These are phyloP conservation scores for Myrmophylax atrothorax DNA, from an alignment of 2,113 vertebrate genomes.

Conservation along the genomic window DNA sequence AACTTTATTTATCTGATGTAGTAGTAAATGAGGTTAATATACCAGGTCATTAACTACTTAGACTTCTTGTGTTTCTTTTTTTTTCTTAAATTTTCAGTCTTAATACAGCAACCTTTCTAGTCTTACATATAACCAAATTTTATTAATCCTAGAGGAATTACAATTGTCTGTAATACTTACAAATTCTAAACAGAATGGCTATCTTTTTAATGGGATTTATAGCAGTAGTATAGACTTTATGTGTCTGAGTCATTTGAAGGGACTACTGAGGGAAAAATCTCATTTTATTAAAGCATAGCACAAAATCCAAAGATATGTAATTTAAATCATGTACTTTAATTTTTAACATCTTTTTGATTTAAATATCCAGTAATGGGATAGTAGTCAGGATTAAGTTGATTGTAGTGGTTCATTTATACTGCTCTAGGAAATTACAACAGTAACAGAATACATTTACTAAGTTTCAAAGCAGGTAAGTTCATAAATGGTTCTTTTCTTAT, in stretches of 20 bases:
- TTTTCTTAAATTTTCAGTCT: not conserved
- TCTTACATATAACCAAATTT: constrained; percentile 3
- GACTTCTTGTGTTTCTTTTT: not conserved
- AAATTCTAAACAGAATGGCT: constrained; percentile 17
- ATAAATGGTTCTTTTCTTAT: not conserved
- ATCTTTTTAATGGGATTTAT: not conserved
- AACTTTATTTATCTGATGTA: not conserved
- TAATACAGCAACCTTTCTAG: constrained; percentile 1
- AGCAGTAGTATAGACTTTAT: not conserved
- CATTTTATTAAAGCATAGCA: constrained; percentile 17
- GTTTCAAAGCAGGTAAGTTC: not conserved
- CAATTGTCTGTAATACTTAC: not conserved
- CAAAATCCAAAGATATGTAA: not conserved
- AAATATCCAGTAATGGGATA: not conserved
- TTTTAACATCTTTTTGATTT: not conserved
- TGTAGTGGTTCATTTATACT: not conserved
- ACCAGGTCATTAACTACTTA: not conserved
- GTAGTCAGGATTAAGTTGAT: constrained; percentile 41
- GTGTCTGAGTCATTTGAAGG: not conserved
- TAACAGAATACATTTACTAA: not conserved
- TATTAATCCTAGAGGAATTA: not conserved
- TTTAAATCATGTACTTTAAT: not conserved
- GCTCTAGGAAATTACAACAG: not conserved
- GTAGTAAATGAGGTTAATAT: not conserved
- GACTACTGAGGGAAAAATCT: constrained; percentile 11